phyloP scores from a whole-genome alignment of 92 coral and sea anemone genomes.

The Nematostella vectensis region DNA sequence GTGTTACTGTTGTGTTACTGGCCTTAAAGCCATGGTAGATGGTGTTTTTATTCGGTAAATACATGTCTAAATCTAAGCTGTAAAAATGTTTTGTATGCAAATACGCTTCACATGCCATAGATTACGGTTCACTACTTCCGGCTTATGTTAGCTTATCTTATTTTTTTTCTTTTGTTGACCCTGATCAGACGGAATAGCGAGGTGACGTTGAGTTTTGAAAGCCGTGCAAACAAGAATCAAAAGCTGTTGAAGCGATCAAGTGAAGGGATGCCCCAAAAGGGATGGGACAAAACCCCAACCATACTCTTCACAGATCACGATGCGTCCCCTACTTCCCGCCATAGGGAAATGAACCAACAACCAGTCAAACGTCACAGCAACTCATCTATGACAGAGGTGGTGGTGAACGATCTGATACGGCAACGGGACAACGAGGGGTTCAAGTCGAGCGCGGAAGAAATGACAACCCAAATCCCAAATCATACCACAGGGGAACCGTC shows the following conservation, averaged over 20 bases:
- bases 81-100: too few relatives aligned
- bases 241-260: neutral
- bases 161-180: too few relatives aligned
- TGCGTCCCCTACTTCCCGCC: neutral
- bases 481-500: neutral
- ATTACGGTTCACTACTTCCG: too few relatives aligned
- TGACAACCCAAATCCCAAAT: neutral
- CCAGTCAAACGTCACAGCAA: slow-evolving; percentile 18
- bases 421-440: neutral
- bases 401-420: neutral
- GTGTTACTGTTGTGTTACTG: too few relatives aligned
- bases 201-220: too few relatives aligned
- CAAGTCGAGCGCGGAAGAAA: neutral
- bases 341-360: neutral
- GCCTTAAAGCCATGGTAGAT: too few relatives aligned
- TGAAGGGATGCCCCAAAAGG: neutral
- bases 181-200: too few relatives aligned
- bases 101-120: too few relatives aligned
- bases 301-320: slow-evolving; percentile 26
- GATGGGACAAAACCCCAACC: slow-evolving; percentile 11
- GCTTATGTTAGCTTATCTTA: too few relatives aligned
- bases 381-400: slow-evolving; percentile 6
- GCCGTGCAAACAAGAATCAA: too few relatives aligned
- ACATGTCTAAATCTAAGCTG: too few relatives aligned
- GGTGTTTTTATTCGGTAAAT: too few relatives aligned